Percentiles rank a stretch among this genome's conserved stretches.
These are phyloP conservation scores for Napeogenes inachia DNA, from an alignment of 2,888 invertebrate species.

Conservation along the genomic window DNA sequence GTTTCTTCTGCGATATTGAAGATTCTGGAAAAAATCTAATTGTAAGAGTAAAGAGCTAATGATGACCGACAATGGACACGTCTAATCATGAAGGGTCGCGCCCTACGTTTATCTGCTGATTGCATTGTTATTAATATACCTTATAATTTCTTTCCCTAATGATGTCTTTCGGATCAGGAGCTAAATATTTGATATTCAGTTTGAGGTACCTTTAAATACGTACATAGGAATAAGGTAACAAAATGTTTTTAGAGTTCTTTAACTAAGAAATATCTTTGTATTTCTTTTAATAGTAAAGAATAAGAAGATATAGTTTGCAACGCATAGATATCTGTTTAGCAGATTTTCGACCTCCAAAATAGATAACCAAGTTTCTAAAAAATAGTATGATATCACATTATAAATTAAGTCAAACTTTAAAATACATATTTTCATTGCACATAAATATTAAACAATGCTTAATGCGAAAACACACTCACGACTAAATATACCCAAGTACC, in stretches of 20 bases:
- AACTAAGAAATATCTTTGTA: no score
- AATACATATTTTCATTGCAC: constrained; percentile 19
- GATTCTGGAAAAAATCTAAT: constrained; percentile 30
- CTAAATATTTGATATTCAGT: constrained; percentile 3
- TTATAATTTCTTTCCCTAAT: constrained; percentile 3
- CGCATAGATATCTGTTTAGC: no score
- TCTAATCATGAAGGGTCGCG: constrained; percentile 40
- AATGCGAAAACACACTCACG: constrained; percentile 62
- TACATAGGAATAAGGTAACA: no score
- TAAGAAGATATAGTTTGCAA: no score
- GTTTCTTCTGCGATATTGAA: not conserved
- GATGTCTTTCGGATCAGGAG: not conserved
- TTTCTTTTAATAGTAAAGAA: no score
- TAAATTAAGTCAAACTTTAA: constrained; percentile 11
- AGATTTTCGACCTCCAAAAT: no score
- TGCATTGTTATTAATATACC: constrained; percentile 17
- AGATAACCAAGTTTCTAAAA: no score
- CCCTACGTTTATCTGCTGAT: constrained; percentile 23
- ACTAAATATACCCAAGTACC: constrained; percentile 32
- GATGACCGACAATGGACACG: constrained; percentile 47
- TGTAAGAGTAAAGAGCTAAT: constrained; percentile 49
- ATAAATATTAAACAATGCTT: constrained; percentile 39
- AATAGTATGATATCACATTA: not conserved
- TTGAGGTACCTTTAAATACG: not conserved
- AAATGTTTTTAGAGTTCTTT: no score